Evolutionary conservation across 92 coral and sea anemone genomes (phyloP), one percentile per base, ranked within the genome.

Genomic region (Palythoa caribaeorum): DNA sequence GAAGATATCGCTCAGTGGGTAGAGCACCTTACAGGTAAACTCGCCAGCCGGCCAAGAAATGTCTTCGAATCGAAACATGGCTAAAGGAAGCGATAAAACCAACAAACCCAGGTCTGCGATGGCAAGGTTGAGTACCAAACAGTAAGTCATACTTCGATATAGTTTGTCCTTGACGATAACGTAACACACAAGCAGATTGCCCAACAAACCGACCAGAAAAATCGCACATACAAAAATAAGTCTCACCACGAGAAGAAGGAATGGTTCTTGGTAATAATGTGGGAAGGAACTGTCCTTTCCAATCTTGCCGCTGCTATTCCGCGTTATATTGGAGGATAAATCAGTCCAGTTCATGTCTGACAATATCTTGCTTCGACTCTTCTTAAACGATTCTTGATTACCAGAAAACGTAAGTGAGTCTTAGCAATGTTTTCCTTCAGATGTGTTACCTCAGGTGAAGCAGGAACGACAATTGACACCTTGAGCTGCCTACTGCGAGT

Each of bases 1-100:
- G 84, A 95, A 95, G 12, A 95, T 83, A 54, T 93, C 98, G 88
- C 96, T 93, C 15, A 95, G 47, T 37, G 98, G 98, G 83, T 95
- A 95, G 37, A 95, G 77, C 5, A 95, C 93, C 47, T 91, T 91
- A 50, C 98, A 95, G 21, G 93, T 91, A 51, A 95, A 91, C 92
- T 94, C 94, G 15, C 98, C 98, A 6, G 92, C 88, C 48, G 98
- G 98, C 98, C 96, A 95, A 12, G 86, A 88, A 7, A 93, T 83
- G 35, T 85, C 94, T 38, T 95, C 98, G 21, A 92, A 93, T 16
- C 98, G 86, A 14, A 95, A 81, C 71, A 95, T 83, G 16, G 90
- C 98, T 48, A 95, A 90, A n/a, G 98, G 96, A 74, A 95, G 92
- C 60, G 96, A 93, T 11, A 95, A 71, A 19, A 95, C 38, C 19